These are phyloP conservation scores for Amphiura filiformis DNA, from an alignment of 35 echinoderm and acorn worm genomes.

Conservation along the genomic window DNA sequence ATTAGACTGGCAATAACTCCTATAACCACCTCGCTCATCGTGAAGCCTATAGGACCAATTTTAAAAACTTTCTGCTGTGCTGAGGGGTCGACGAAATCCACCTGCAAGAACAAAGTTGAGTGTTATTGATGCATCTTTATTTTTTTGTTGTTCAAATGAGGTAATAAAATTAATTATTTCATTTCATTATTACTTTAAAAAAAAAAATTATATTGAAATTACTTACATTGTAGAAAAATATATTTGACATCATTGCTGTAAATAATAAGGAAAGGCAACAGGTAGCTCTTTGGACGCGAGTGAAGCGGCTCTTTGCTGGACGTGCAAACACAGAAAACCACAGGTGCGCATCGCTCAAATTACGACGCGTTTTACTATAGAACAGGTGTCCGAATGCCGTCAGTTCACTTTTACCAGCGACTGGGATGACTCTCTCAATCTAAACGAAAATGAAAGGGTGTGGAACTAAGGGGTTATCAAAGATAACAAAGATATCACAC, in stretches of 20 bases:
- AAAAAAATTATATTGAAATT: background rate
- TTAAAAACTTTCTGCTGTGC: constrained; percentile 30
- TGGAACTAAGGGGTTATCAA: too few species aligned
- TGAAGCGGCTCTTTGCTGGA: constrained; percentile 92
- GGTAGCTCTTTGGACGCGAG: constrained; percentile 85
- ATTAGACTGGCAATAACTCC: constrained; percentile 88
- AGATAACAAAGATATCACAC: too few species aligned
- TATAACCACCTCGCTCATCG: constrained; percentile 60
- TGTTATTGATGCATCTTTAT: too few species aligned
- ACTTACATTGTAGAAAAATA: constrained; percentile 84
- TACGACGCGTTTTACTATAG: constrained; percentile 79
- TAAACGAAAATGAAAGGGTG: background rate
- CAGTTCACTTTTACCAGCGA: constrained; percentile 89
- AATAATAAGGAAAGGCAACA: constrained; percentile 96
- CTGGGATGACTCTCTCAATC: constrained; percentile 92
- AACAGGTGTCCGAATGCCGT: constrained; percentile 90
- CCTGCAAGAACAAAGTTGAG: background rate
- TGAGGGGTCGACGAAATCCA: constrained; percentile 16
- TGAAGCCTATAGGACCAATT: constrained; percentile 76
- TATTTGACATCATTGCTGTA: constrained; percentile 98
- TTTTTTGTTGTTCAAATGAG: too few species aligned
- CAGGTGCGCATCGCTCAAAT: constrained; percentile 85
- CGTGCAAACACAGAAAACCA: constrained; percentile 96
- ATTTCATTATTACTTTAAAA: background rate
- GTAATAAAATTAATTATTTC: too few species aligned